Evolutionary conservation across 1,140 invertebrate genomes (phyloP).

Genomic region (Mercenaria mercenaria): DNA sequence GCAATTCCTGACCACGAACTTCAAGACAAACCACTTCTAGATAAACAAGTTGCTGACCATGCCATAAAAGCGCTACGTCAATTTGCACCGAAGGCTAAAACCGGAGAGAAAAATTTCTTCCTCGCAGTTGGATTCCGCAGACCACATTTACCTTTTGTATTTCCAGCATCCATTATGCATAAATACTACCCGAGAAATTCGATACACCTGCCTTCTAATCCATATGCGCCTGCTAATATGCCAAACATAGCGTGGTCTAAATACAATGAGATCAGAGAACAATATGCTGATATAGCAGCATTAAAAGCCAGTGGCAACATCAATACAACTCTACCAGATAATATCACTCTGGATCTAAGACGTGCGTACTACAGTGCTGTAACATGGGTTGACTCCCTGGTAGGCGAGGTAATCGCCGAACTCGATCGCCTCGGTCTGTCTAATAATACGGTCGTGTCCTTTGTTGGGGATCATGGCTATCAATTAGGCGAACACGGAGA

Average conservation of each 20-base stretch:
- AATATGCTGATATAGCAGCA: conserved; percentile 38
- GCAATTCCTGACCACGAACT: not conserved
- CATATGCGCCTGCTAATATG: conserved; percentile 68
- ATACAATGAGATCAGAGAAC: conserved; percentile 36
- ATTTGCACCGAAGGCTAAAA: conserved; percentile 47
- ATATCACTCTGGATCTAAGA: conserved; percentile 6
- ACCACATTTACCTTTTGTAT: conserved; percentile 96
- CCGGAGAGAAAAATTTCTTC: conserved; percentile 89
- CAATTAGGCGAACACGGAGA: conserved; percentile 93
- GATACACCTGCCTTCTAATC: conserved; percentile 58
- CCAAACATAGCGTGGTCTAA: conserved; percentile 65
- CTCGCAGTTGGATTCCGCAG: conserved; percentile 95
- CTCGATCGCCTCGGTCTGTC: conserved; percentile 86
- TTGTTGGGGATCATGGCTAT: conserved; percentile 96
- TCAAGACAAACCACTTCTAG: conserved; percentile 88
- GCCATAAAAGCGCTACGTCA: conserved; percentile 86
- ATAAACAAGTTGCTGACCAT: conserved; percentile 88
- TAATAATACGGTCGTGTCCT: conserved; percentile 91
- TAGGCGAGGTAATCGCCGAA: conserved; percentile 90
- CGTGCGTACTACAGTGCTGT: conserved; percentile 91
- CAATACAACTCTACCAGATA: conserved; percentile 46
- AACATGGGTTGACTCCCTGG: conserved; percentile 92
- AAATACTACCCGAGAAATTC: conserved; percentile 74
- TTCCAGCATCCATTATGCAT: conserved; percentile 91
- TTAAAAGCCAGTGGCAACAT: conserved; percentile 37